These are phyloP conservation scores for Mungos mungo DNA, from an alignment of 2,113 vertebrate species.

Conservation along the genomic window DNA sequence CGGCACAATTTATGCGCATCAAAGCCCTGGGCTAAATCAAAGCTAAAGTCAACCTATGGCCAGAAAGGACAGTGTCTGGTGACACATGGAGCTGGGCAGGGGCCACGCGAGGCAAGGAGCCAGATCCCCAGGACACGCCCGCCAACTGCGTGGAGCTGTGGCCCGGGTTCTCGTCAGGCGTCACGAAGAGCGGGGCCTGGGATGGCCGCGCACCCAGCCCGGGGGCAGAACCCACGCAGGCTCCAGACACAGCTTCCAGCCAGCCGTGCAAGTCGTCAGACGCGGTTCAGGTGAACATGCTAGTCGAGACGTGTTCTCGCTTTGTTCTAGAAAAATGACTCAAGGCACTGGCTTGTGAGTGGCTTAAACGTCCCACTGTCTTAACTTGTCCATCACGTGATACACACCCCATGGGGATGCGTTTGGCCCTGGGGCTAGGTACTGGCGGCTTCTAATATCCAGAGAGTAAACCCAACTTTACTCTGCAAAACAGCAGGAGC, in stretches of 20 bases:
- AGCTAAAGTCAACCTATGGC: fast-evolving
- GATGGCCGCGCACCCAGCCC: background rate
- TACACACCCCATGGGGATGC: fast-evolving
- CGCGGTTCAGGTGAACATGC: fast-evolving
- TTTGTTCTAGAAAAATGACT: background rate
- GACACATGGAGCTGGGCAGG: fast-evolving
- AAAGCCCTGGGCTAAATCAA: background rate
- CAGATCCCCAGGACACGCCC: background rate
- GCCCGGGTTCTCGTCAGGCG: background rate
- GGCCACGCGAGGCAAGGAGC: too few species aligned
- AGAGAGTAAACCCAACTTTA: background rate
- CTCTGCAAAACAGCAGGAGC: background rate
- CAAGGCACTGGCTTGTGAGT: background rate
- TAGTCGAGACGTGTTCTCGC: background rate
- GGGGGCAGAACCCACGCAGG: fast-evolving
- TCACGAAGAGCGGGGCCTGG: background rate
- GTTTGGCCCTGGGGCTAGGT: background rate
- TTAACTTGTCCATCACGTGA: too few species aligned
- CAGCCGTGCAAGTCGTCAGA: fast-evolving
- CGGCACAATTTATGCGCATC: fast-evolving
- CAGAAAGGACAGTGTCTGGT: background rate
- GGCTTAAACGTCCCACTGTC: background rate
- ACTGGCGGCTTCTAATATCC: background rate
- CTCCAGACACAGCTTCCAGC: background rate
- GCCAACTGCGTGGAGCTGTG: fast-evolving